Evolutionary conservation across 1,140 invertebrate species (phyloP).

Genomic region (Dendrolimus punctatus): DNA sequence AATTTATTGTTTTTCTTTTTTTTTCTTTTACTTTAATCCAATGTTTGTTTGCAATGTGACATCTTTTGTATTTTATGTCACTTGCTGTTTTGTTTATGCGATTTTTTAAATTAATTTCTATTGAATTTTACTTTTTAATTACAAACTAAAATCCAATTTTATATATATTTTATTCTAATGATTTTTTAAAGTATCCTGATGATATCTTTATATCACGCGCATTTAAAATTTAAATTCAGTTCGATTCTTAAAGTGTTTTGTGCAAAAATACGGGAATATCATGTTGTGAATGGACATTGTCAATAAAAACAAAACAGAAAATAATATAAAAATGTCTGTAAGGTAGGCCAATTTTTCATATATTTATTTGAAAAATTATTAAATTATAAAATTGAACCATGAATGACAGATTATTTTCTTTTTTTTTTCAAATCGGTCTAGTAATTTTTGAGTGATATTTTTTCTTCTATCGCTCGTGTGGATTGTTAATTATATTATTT

Average conservation of each 20-base stretch:
- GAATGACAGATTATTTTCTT: conserved; percentile 36
- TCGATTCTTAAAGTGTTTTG: conserved; percentile 15
- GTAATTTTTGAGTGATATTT: not conserved
- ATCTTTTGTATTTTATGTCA: conserved; percentile 33
- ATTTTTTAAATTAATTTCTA: conserved; percentile 15
- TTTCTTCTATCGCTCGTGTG: too few relatives aligned
- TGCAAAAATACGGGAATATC: conserved; percentile 41
- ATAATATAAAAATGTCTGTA: conserved; percentile 54
- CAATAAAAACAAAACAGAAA: conserved; percentile 19
- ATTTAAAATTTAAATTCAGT: too few relatives aligned
- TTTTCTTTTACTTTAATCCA: too few relatives aligned
- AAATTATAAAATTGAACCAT: conserved; percentile 46
- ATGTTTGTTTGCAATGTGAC: conserved; percentile 68
- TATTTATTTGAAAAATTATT: conserved; percentile 33
- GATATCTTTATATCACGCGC: too few relatives aligned
- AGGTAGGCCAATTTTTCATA: conserved; percentile 63
- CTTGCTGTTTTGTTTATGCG: conserved; percentile 27
- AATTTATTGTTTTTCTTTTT: conserved; percentile 19
- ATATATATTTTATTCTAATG: too few relatives aligned
- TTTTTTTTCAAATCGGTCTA: conserved; percentile 9
- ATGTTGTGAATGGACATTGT: conserved; percentile 66
- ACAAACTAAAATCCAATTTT: too few relatives aligned
- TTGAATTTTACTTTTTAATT: not conserved
- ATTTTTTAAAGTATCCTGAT: too few relatives aligned
- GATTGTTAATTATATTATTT: conserved; percentile 11